These are phyloP conservation scores for Siniperca obscura DNA, from an alignment of 2,797 vertebrate genomes.

Conservation along the genomic window DNA sequence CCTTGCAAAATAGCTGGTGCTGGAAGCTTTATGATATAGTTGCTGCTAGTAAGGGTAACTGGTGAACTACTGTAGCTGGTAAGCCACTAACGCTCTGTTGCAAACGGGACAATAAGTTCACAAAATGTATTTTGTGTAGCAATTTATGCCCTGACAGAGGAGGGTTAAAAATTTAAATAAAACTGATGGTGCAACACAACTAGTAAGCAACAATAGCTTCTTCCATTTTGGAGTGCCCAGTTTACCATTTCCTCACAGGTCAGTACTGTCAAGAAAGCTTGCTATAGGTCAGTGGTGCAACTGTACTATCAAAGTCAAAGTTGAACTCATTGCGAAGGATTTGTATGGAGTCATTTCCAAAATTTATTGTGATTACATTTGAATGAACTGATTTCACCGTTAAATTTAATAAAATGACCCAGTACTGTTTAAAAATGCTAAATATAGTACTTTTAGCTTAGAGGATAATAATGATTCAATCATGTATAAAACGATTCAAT, in stretches of 20 bases:
- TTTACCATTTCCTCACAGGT: background rate
- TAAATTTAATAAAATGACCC: background rate
- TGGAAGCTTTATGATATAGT: background rate
- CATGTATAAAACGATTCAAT: background rate
- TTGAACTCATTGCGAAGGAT: background rate
- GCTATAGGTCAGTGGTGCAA: background rate
- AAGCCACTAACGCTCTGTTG: background rate
- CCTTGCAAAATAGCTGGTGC: background rate
- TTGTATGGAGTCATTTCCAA: background rate
- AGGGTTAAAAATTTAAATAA: background rate
- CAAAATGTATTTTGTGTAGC: background rate
- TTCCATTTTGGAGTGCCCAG: background rate
- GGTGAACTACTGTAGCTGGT: background rate
- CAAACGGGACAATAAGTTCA: background rate
- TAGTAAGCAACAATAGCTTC: background rate
- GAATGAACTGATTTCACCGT: background rate
- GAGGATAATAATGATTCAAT: background rate
- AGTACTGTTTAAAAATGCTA: background rate
- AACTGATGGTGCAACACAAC: background rate
- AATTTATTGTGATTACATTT: background rate
- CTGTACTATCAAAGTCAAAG: background rate
- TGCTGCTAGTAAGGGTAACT: background rate
- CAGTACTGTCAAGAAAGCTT: background rate
- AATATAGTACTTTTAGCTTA: background rate
- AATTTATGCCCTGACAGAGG: background rate